Percentiles rank a stretch among this genome's conserved stretches.
Evolutionary conservation across 2,113 vertebrate species (phyloP).

Genomic region (Trogon surrucura): DNA sequence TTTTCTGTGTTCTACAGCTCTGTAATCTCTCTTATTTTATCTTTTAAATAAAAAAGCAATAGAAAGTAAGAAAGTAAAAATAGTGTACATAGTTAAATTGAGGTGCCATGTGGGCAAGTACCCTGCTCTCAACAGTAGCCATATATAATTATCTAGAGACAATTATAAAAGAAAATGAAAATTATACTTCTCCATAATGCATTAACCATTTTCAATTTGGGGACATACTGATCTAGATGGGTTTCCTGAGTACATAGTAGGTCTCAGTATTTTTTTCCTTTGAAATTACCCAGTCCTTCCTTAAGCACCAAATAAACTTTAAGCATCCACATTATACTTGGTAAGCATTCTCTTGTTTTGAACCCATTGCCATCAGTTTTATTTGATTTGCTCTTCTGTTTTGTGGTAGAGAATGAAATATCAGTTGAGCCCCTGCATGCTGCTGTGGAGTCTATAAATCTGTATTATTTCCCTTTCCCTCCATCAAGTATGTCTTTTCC

Average conservation of each 20-base stretch:
- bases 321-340: neutral
- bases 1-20: neutral
- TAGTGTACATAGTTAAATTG: neutral
- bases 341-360: neutral
- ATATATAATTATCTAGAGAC: neutral
- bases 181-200: neutral
- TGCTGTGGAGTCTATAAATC: neutral
- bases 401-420: neutral
- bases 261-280: neutral
- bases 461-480: neutral
- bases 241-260: neutral
- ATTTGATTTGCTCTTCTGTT: neutral
- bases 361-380: neutral
- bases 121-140: neutral
- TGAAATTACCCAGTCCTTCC: neutral
- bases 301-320: neutral
- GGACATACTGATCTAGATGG: neutral
- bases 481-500: neutral
- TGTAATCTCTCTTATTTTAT: neutral
- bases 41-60: neutral
- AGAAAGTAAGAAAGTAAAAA: neutral
- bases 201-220: neutral
- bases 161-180: neutral
- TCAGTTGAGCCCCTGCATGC: neutral
- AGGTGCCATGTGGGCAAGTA: neutral